Evolutionary conservation across 2,888 invertebrate genomes (phyloP), one percentile per base, ranked within the genome.

Genomic region (Napeogenes inachia): DNA sequence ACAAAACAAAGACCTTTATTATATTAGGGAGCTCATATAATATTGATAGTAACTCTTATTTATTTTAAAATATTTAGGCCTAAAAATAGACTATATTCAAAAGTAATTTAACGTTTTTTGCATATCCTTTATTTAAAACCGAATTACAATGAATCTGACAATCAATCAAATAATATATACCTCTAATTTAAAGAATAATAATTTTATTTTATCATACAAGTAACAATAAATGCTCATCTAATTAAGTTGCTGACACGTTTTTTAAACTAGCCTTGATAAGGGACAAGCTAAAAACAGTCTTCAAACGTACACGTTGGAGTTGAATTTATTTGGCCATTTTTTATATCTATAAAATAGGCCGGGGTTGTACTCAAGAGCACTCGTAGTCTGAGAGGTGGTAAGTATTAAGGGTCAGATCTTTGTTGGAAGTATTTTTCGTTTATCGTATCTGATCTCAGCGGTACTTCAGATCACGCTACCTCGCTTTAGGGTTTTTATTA

Each of bases 331-430:
- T 53, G 59, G 59, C 8, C 42, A 30, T 21, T 45, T 45, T 54
- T 46, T 10, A 21, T 35, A 50, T 35, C 59, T 57, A 47, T 61
- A 64, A 68, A 69, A 68, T 70, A 69, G 70, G 68, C 67, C 70
- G 68, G 68, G 67, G 69, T 65, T 68, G 59, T 57, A 61, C 46
- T 59, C 56, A 64, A 69, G 70, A 56, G 58, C 64, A 61, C 63
- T 69, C 60, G 61, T 53, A 57, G 50, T 59, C 57, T 57, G 62
- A 68, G 69, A 62, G 65, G 61, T 66, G 61, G 64, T 62, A 60
- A 67, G 65, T 58, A 67, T 70, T 61, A 68, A 68, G 64, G 68
- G 64, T 64, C 64, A 62, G 59, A 68, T 67, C 70, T 67, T 70
- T 70, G 68, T 68, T 63, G 42, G 60, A 61, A 67, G 64, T 65